phyloP scores from a whole-genome alignment of 2,888 invertebrate species.

The Frankliniella intonsa region DNA sequence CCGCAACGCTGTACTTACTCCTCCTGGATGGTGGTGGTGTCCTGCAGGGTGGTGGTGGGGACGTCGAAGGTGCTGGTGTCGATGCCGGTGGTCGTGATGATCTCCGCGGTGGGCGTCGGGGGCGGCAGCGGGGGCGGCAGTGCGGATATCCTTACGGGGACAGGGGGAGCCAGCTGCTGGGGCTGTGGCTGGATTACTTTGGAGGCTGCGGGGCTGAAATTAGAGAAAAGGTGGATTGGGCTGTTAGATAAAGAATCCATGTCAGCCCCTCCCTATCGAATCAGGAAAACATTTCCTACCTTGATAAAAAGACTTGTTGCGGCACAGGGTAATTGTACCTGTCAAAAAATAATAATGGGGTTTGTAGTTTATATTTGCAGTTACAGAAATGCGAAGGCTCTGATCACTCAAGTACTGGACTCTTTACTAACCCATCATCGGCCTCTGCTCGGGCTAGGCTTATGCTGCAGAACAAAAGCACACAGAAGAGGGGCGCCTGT shows the following conservation, averaged over 20 bases:
- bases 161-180: not conserved
- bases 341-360: not conserved
- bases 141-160: not conserved
- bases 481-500: not conserved
- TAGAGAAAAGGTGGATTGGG: not conserved
- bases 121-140: not conserved
- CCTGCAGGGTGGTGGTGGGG: constrained; percentile 7
- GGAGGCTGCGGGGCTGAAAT: not conserved
- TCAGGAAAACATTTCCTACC: not conserved
- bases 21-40: constrained; percentile 15
- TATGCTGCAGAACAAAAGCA: not conserved
- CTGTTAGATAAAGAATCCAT: not conserved
- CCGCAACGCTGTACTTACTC: not conserved
- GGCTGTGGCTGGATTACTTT: not conserved
- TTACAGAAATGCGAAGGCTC: not conserved
- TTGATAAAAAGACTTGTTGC: not conserved
- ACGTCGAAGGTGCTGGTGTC: not conserved
- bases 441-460: not conserved
- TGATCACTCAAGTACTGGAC: not conserved
- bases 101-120: not conserved
- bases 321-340: constrained; percentile 1
- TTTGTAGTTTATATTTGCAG: not conserved
- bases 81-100: not conserved
- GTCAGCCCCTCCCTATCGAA: not conserved
- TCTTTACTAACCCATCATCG: not conserved